Percentiles rank a stretch among this genome's conserved stretches.
Evolutionary conservation across 2,113 vertebrate genomes (phyloP).

Genomic region (Chinchilla lanigera): DNA sequence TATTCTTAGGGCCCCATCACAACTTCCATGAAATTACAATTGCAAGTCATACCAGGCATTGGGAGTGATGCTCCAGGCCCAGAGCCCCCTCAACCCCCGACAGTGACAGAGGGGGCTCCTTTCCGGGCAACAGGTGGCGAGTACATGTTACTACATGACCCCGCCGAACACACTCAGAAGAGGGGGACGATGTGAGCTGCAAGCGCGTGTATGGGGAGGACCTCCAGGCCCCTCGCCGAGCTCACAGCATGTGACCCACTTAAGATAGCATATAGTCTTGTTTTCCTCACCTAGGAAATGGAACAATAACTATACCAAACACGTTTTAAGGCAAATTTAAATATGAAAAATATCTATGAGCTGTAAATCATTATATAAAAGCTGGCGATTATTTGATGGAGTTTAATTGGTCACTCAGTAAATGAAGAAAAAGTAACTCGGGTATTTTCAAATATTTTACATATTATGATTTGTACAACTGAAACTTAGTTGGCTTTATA

Average conservation of each 20-base stretch:
- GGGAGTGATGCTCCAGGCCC: rapidly evolving
- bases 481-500: not conserved
- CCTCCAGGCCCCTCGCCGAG: rapidly evolving
- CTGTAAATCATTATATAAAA: not conserved
- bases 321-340: not conserved
- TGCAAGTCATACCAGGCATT: not conserved
- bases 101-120: rapidly evolving
- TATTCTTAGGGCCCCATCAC: not conserved
- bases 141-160: rapidly evolving
- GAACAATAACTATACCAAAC: not conserved
- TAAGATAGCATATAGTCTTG: not conserved
- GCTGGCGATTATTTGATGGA: not conserved
- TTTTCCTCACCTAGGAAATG: not conserved
- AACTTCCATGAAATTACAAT: not conserved
- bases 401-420: not conserved
- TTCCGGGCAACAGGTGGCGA: rapidly evolving
- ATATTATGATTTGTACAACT: not conserved
- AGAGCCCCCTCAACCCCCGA: not conserved
- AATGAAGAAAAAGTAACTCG: not conserved
- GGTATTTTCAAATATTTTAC: not conserved
- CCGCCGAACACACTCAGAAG: rapidly evolving
- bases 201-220: rapidly evolving
- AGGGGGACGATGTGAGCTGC: rapidly evolving
- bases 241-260: rapidly evolving
- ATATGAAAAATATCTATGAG: not conserved